A percentile compares a stretch with the other conserved stretches of the same genome.
phyloP scores from a whole-genome alignment of 2,797 vertebrate species.

The Steatocranus sp. region DNA sequence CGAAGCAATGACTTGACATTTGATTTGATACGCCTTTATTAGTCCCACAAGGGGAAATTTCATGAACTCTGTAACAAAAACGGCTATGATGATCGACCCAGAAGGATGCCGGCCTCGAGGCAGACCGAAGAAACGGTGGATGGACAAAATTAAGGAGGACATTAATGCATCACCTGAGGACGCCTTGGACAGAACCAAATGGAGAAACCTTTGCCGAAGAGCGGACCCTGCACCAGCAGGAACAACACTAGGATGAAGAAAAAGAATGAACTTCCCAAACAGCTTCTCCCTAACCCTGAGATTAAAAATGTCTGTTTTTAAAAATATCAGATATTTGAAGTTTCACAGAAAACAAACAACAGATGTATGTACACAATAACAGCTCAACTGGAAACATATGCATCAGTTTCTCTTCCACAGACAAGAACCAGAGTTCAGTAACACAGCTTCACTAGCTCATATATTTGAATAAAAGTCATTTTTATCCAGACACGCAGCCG shows the following conservation, averaged over 20 bases:
- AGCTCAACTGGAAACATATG: background rate
- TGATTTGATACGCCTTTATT: too few relatives aligned
- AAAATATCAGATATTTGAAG: background rate
- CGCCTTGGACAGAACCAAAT: fast-evolving
- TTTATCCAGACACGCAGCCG: background rate
- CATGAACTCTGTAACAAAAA: background rate
- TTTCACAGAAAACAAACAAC: background rate
- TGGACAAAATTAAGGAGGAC: background rate
- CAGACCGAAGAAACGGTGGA: background rate
- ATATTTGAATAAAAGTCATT: background rate
- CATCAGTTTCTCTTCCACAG: background rate
- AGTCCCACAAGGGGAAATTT: too few relatives aligned
- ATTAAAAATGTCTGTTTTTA: background rate
- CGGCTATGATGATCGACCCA: background rate
- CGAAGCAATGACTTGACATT: fast-evolving
- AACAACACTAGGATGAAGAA: background rate
- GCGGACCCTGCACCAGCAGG: fast-evolving
- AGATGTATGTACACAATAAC: background rate
- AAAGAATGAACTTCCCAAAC: background rate
- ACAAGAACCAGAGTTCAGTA: background rate
- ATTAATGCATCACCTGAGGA: background rate
- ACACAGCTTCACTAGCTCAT: background rate
- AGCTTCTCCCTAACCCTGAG: fast-evolving
- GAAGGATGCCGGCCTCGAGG: fast-evolving
- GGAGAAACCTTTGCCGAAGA: background rate